Evolutionary conservation across 1,140 invertebrate species (phyloP).

Genomic region (Cydia strobilella): DNA sequence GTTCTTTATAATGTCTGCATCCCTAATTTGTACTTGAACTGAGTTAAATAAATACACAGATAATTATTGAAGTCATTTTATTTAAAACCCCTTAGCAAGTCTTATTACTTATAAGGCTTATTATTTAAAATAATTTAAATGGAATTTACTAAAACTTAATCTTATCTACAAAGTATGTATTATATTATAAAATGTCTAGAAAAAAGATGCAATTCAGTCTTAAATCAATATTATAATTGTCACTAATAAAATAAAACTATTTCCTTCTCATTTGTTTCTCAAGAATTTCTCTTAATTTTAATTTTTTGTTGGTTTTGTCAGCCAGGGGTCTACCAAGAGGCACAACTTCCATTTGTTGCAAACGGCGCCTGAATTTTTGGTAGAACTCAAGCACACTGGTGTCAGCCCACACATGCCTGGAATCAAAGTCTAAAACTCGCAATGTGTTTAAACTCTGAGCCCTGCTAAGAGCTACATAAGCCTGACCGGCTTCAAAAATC

Average conservation of each 20-base stretch:
- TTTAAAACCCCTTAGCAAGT: not conserved
- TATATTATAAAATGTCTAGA: not conserved
- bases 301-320: constrained; percentile 76
- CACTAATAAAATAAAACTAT: constrained; percentile 33
- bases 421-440: constrained; percentile 93
- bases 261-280: constrained; percentile 63
- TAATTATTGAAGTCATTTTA: not conserved
- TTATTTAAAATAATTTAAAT: not conserved
- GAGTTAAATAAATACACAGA: not conserved
- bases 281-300: constrained; percentile 66
- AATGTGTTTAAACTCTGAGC: constrained; percentile 92
- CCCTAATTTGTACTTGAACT: not conserved
- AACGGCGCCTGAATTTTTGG: constrained; percentile 82
- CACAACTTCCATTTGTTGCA: constrained; percentile 84
- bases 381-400: constrained; percentile 93
- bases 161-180: not conserved
- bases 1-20: not conserved
- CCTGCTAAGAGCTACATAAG: constrained; percentile 96
- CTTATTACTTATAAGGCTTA: not conserved
- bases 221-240: not conserved
- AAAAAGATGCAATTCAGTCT: not conserved
- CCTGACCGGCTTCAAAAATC: constrained; percentile 97
- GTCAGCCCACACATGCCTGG: constrained; percentile 93
- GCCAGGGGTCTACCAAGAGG: constrained; percentile 82
- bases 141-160: too few relatives aligned